These are phyloP conservation scores for Drosophila differens DNA, from an alignment of 2,888 invertebrate genomes.

Conservation along the genomic window DNA sequence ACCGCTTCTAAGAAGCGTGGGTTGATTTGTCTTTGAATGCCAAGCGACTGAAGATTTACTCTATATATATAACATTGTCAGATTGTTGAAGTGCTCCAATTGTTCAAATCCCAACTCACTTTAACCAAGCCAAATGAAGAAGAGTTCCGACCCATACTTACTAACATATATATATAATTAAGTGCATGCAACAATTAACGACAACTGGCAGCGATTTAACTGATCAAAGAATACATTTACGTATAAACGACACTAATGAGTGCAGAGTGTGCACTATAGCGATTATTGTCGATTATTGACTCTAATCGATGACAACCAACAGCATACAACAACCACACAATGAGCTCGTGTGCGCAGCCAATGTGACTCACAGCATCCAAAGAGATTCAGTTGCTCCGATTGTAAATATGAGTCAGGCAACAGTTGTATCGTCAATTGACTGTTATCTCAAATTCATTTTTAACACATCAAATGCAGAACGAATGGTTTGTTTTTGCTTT, in stretches of 20 bases:
- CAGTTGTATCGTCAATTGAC: constrained; percentile 26
- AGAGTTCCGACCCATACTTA: neutral
- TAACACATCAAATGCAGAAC: constrained; percentile 14
- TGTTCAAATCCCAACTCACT: neutral
- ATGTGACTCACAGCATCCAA: constrained; percentile 59
- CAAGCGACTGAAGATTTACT: neutral
- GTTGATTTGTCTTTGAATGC: neutral
- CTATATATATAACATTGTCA: neutral
- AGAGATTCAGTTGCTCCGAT: neutral
- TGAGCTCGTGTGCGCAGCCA: constrained; percentile 60
- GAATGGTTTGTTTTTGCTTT: neutral
- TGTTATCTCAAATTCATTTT: constrained; percentile 19
- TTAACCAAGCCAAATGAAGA: neutral
- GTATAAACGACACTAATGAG: constrained; percentile 44
- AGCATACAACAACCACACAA: constrained; percentile 12
- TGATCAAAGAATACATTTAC: constrained; percentile 53
- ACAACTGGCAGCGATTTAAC: constrained; percentile 48
- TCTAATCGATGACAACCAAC: constrained; percentile 52
- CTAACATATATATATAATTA: constrained; percentile 12
- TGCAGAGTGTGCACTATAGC: constrained; percentile 12
- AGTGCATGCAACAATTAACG: constrained; percentile 58
- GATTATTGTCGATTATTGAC: constrained; percentile 28
- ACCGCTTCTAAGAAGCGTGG: neutral
- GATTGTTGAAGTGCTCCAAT: neutral
- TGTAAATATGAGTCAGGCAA: neutral